A percentile compares a stretch with the other conserved stretches of the same genome.
These are phyloP conservation scores for Cephalotes varians DNA, from an alignment of 2,888 invertebrate genomes.

Conservation along the genomic window DNA sequence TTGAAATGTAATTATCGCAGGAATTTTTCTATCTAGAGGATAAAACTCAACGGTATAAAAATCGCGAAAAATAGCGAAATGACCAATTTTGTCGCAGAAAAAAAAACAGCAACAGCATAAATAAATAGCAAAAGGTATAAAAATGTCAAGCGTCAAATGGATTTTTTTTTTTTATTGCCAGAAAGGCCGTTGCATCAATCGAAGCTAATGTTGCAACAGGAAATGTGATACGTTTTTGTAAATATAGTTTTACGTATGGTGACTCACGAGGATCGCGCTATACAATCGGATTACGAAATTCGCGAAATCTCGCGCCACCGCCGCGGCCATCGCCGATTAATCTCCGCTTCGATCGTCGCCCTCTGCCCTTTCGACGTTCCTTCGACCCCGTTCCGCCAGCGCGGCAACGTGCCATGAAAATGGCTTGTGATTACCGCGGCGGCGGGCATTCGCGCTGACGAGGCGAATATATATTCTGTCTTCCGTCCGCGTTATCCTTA, in stretches of 20 bases:
- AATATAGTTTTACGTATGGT: not conserved
- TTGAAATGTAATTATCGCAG: not conserved
- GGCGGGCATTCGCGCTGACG: slow-evolving; percentile 45
- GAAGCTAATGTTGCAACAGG: not conserved
- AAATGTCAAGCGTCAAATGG: not conserved
- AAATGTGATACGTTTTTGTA: not conserved
- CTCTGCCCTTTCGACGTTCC: slow-evolving; percentile 43
- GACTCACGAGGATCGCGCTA: not conserved
- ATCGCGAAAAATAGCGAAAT: not conserved
- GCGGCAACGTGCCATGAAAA: slow-evolving; percentile 44
- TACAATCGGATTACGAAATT: slow-evolving; percentile 6
- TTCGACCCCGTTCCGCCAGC: slow-evolving; percentile 43
- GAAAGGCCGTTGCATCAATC: not conserved
- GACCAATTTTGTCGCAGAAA: not conserved
- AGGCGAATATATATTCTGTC: slow-evolving; percentile 40
- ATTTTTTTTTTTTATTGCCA: not conserved
- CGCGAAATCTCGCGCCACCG: slow-evolving; percentile 21
- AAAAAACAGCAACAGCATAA: not conserved
- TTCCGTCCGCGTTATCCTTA: slow-evolving; percentile 33
- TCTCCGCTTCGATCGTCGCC: slow-evolving; percentile 47
- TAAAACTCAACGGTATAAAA: not conserved
- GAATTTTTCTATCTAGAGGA: not conserved
- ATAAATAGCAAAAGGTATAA: not conserved
- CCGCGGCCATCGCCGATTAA: slow-evolving; percentile 32
- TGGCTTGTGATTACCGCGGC: slow-evolving; percentile 40